Evolutionary conservation across 2,113 vertebrate genomes (phyloP), one percentile per base, ranked within the genome.

Genomic region (Tylochromis polylepis): DNA sequence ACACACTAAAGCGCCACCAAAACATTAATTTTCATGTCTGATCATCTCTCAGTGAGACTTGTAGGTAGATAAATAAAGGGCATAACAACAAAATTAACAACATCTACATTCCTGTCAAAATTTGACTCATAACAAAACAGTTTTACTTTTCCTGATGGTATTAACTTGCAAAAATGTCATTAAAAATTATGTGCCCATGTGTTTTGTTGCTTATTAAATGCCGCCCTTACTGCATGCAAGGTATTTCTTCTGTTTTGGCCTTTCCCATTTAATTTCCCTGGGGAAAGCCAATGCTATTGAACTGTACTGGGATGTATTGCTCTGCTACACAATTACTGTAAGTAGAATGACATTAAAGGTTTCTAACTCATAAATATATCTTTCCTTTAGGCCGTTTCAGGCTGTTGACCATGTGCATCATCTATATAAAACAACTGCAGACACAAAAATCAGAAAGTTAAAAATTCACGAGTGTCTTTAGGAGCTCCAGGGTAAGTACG

Each of bases 211-310:
- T 55, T 6, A 49, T 79, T 83, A 67, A 83, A 79, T 16, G 51
- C 27, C 15, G 16, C 70, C 81, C 79, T 60, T 81, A 60, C 81
- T 58, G 81, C 81, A 10, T 58, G 57, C 75, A 34, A 34, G 53
- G n/a, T 58, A n/a, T 82, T 87, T 65, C 58, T 85, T 43, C 83
- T 62, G 75, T 55, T 60, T 49, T 83, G 87, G 72, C 86, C 86
- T 91, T 87, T 86, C 34, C 85, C 51, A 83, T 67, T 51, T 88
- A 85, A 93, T 92, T 93, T 92, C 89, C 90, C 89, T 0, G 4
- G 83, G 81, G 88, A n/a, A 49, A 16, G 20, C 22, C 22, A 4
- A 4, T 2, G 41, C 83, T 80, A 38, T 88, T 89, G 88, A 77
- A 11, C 85, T 62, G 82, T 81, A 12, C 75, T 22, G 79, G 85